Conservation (phyloP, 2,888 invertebrate species). For the Agrilus biguttatus region DNA sequence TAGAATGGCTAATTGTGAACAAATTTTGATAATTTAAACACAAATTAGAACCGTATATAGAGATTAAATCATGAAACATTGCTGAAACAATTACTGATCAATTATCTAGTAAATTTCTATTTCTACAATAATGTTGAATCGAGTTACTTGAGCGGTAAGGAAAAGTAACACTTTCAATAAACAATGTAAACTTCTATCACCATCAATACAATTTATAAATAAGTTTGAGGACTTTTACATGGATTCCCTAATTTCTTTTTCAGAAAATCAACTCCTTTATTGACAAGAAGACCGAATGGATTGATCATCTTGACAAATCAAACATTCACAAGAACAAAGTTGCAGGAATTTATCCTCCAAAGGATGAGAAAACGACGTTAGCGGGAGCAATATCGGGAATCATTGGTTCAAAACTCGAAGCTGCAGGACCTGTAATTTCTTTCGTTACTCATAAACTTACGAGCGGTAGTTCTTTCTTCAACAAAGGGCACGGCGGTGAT, state of each 20-base stretch:
- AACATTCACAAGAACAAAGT: constrained; percentile 65
- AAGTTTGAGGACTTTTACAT: no score
- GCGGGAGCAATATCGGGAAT: constrained; percentile 53
- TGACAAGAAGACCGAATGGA: constrained; percentile 61
- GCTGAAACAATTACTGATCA: neutral
- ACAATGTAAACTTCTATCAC: no score
- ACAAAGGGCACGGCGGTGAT: constrained; percentile 29
- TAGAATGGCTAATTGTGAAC: no score
- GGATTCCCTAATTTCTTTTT: constrained; percentile 14
- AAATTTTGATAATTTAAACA: no score
- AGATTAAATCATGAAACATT: no score
- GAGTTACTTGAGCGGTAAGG: no score
- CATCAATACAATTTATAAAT: no score
- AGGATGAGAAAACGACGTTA: constrained; percentile 35
- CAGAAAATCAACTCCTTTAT: constrained; percentile 74
- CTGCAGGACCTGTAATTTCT: constrained; percentile 41
- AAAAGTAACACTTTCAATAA: no score
- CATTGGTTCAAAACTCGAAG: constrained; percentile 47
- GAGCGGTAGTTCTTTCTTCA: constrained; percentile 28
- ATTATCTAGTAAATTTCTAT: no score
- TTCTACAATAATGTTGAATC: no score
- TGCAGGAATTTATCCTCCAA: constrained; percentile 55
- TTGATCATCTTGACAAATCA: constrained; percentile 52
- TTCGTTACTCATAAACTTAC: constrained; percentile 52
- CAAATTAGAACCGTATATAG: no score